Evolutionary conservation across 2,797 vertebrate species (phyloP).

Genomic region (Thaleichthys pacificus): DNA sequence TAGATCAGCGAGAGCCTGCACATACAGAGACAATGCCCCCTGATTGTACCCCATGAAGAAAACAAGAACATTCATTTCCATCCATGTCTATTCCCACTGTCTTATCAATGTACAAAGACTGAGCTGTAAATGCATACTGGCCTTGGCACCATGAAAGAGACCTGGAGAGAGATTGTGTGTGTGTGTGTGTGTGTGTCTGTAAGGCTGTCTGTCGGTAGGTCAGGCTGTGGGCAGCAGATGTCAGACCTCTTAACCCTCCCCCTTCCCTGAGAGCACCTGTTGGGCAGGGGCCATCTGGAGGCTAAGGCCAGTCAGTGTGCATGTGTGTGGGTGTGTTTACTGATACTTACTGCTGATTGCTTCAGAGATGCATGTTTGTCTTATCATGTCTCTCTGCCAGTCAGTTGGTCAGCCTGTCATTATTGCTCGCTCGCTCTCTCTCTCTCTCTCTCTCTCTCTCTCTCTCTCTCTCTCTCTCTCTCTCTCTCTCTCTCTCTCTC

Average conservation of each 20-base stretch:
- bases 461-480: background rate
- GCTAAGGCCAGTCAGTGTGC: slow-evolving; percentile 26
- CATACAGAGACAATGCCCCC: slow-evolving; percentile 43
- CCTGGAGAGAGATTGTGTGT: slow-evolving; percentile 1
- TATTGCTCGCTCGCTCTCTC: slow-evolving; percentile 1
- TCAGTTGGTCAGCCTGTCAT: background rate
- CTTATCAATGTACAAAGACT: slow-evolving; percentile 12
- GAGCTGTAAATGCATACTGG: slow-evolving; percentile 45
- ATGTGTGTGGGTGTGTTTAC: slow-evolving; percentile 12
- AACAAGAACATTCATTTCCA: slow-evolving; percentile 33
- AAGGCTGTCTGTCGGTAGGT: slow-evolving; percentile 2
- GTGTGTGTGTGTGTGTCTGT: slow-evolving; percentile 31
- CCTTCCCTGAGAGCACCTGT: slow-evolving; percentile 69
- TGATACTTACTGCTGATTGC: too few species aligned
- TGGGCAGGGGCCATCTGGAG: slow-evolving; percentile 69
- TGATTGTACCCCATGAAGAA: slow-evolving; percentile 40
- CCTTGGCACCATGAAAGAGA: background rate
- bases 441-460: slow-evolving; percentile 7
- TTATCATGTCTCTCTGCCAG: background rate
- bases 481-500: slow-evolving; percentile 9
- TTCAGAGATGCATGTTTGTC: too few species aligned
- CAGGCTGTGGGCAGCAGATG: slow-evolving; percentile 68
- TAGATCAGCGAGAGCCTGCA: slow-evolving; percentile 17
- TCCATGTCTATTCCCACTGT: slow-evolving; percentile 37
- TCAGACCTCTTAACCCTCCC: slow-evolving; percentile 60